Evolutionary conservation across 2,113 vertebrate genomes (phyloP), one percentile per base, ranked within the genome.

Genomic region (Periophthalmus modestus): DNA sequence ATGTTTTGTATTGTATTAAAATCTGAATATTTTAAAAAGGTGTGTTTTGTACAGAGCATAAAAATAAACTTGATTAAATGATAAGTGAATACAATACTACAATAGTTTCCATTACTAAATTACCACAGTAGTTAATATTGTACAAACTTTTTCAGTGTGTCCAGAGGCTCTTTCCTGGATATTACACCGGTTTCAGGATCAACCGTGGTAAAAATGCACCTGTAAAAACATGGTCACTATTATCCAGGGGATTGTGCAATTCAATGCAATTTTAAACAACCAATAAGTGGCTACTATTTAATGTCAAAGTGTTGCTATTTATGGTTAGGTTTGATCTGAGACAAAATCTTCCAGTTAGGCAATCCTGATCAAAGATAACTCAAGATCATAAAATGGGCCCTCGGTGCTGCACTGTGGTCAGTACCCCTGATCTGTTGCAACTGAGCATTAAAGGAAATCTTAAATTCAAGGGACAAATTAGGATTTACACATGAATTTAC

Each of bases 161-260:
- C 92, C 87, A 99, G 92, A 0, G 98, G 97, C 81, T 98, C 95
- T 71, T 98, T 97, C 63, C 95, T 93, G 88, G 77, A 92, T 0
- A 96, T 90, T n/a, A 96, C 39, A 2, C 96, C 97, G 0, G 96
- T 98, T 80, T 97, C 94, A 14, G 97, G 97, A 89, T 99, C 93
- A 75, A 99, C 93, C 0, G 96, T 99, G 61, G 96, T 98, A 73
- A 98, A 82, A 83, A 98, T 47, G 82, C 98, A 99, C 77, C 98
- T 99, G 88, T 3, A 74, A 71, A 3, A 82, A 54, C 63, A 10
- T 16, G 21, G 43, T 67, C 18, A 52, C 13, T 24, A 52, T 14
- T 50, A 16, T 50, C 15, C 15, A 50, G 16, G 15, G 48, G 5
- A 5, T 0, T n/a, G n/a, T n/a, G n/a, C n/a, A 6, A 5, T 50